These are phyloP conservation scores for Chrysochloris asiatica DNA, from an alignment of 2,113 vertebrate genomes.

Conservation along the genomic window DNA sequence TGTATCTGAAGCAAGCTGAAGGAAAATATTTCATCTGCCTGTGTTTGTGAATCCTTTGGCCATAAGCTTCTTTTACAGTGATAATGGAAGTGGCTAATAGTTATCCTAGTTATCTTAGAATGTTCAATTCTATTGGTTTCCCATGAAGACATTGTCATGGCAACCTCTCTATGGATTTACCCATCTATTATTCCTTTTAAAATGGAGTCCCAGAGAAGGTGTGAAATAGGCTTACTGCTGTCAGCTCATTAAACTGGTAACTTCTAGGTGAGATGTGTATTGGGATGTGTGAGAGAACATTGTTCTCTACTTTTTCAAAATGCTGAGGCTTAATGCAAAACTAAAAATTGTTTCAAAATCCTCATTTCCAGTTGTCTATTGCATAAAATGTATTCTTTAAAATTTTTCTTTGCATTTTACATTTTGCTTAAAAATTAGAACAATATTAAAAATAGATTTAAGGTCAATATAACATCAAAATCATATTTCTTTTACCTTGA, in stretches of 20 bases:
- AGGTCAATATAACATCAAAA: not conserved
- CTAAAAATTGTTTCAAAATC: constrained; percentile 17
- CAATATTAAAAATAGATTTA: not conserved
- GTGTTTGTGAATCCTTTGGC: not conserved
- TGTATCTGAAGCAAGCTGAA: not conserved
- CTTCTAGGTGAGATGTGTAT: not conserved
- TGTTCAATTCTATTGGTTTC: too few relatives aligned
- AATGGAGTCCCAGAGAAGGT: not conserved
- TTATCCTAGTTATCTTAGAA: not conserved
- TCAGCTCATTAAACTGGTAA: constrained; percentile 57
- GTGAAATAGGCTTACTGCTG: constrained; percentile 28
- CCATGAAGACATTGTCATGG: not conserved
- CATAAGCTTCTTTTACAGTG: not conserved
- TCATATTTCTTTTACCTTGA: not conserved
- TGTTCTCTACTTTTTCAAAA: constrained; percentile 7
- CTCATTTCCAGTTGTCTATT: not conserved
- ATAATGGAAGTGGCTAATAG: not conserved
- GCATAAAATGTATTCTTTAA: not conserved
- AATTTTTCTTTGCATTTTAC: not conserved
- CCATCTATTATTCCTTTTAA: constrained; percentile 43
- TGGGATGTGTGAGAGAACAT: not conserved
- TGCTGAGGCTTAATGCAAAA: too few relatives aligned
- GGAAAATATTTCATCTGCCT: not conserved
- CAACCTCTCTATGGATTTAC: constrained; percentile 14
- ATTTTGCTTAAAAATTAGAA: constrained; percentile 18